Evolutionary conservation across 2,888 invertebrate genomes (phyloP).

Genomic region (Limnephilus lunatus): DNA sequence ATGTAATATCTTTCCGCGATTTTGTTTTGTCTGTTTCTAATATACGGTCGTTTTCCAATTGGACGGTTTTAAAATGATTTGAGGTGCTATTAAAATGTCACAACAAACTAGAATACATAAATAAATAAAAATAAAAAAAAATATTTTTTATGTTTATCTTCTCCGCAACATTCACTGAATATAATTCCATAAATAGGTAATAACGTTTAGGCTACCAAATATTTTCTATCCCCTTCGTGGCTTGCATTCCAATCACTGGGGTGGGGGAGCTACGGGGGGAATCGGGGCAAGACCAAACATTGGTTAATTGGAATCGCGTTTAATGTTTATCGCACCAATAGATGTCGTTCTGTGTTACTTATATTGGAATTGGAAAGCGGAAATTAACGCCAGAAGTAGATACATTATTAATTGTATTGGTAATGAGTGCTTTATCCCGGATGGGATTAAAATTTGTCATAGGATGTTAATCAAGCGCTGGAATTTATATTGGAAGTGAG

Average conservation of each 20-base stretch:
- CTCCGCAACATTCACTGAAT: too few species aligned
- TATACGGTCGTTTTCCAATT: too few species aligned
- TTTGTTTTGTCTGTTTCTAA: too few species aligned
- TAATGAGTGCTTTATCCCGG: not conserved
- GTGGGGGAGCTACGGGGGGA: too few species aligned
- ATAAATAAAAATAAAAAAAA: not conserved
- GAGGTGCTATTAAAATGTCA: not conserved
- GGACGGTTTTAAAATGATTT: not conserved
- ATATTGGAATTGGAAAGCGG: conserved; percentile 11
- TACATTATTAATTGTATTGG: conserved; percentile 6
- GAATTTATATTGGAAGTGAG: not conserved
- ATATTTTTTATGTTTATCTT: too few species aligned
- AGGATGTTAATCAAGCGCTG: not conserved
- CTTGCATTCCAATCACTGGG: not conserved
- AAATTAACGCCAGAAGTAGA: not conserved
- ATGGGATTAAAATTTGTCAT: not conserved
- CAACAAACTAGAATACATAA: not conserved
- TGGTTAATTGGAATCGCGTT: conserved; percentile 13
- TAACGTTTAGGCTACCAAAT: not conserved
- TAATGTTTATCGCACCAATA: conserved; percentile 26
- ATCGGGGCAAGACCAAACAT: not conserved
- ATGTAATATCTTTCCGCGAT: too few species aligned
- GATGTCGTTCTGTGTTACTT: conserved; percentile 5
- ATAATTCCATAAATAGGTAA: too few species aligned
- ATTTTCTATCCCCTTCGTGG: not conserved